Evolutionary conservation across 1,140 invertebrate species (phyloP), one percentile per base, ranked within the genome.

Genomic region (Drosophila kohkoa): DNA sequence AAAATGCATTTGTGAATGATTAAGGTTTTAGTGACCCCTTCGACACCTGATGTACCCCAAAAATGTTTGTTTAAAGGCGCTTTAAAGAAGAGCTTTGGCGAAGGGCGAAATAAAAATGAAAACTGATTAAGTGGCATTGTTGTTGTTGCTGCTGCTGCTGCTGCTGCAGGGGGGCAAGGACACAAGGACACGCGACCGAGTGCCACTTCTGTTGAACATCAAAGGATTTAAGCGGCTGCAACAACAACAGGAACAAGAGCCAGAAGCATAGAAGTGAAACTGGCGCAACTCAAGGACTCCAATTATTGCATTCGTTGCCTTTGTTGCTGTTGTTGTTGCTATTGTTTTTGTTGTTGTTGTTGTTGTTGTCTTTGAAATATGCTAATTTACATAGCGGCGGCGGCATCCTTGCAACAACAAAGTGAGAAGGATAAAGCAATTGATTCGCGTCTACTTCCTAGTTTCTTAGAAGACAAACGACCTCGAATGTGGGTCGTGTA

Each of bases 241-340:
- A 38, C 35, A 38, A 38, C 35, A 38, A 38, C 35, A 38, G 8
- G 35, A 82, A 75, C 70, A 83, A 88, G 72, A 88, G 35, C 58
- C 79, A 79, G 70, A 62, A 78, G 82, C 67, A 68, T 70, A 89
- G 69, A 62, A 64, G 68, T 46, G 70, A 73, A 73, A 71, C 60
- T 58, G 70, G 70, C 54, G 73, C 66, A 75, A 62, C 68, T 89
- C 68, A 89, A 89, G 85, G 75, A 89, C 85, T 89, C 81, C 85
- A 89, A 89, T 89, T 89, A 89, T 89, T 88, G 78, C 85, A 89
- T 85, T 89, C 78, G 69, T 67, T 68, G 82, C 60, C 41, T 79
- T 82, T 55, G 78, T 60, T 69, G 81, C 30, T 68, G 71, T 59
- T 69, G 71, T 59, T 69, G 78, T 65, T 38, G 78, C 62, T 45